Evolutionary conservation across 1,140 invertebrate genomes (phyloP).

Genomic region (Fopius arisanus): DNA sequence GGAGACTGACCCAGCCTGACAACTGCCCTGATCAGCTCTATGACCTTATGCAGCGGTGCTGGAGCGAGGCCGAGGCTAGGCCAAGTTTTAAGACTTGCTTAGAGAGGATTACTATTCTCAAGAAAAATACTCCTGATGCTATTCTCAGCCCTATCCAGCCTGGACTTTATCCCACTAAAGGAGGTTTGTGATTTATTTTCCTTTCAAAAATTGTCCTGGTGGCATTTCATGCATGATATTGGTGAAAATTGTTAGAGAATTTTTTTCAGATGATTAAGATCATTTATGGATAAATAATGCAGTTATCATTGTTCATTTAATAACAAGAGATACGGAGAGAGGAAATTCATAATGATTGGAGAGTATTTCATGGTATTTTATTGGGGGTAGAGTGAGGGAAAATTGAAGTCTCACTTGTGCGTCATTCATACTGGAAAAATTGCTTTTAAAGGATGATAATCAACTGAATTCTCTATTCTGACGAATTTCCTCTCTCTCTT

Average conservation of each 20-base stretch:
- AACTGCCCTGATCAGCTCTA: constrained; percentile 85
- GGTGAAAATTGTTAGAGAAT: background rate
- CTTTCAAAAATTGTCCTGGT: constrained; percentile 11
- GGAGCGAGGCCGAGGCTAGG: constrained; percentile 54
- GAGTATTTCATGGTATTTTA: background rate
- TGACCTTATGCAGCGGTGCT: constrained; percentile 61
- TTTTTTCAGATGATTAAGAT: background rate
- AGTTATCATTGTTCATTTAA: constrained; percentile 24
- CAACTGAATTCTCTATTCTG: constrained; percentile 65
- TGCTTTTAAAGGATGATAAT: too few relatives aligned
- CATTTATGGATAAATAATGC: constrained; percentile 19
- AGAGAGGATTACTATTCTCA: constrained; percentile 56
- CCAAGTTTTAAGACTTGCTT: constrained; percentile 60
- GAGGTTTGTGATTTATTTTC: constrained; percentile 45
- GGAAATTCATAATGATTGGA: constrained; percentile 32
- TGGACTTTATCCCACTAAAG: constrained; percentile 53
- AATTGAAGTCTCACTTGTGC: too few relatives aligned
- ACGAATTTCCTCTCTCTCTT: constrained; percentile 69
- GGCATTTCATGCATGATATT: constrained; percentile 18
- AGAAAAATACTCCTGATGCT: constrained; percentile 58
- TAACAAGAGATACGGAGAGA: constrained; percentile 5
- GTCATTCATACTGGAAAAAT: too few relatives aligned
- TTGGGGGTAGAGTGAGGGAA: constrained; percentile 65
- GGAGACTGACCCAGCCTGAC: constrained; percentile 80
- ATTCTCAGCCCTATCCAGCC: constrained; percentile 52